A percentile compares a stretch with the other conserved stretches of the same genome.
These are phyloP conservation scores for Seriola aureovittata DNA, from an alignment of 2,113 vertebrate species.

Conservation along the genomic window DNA sequence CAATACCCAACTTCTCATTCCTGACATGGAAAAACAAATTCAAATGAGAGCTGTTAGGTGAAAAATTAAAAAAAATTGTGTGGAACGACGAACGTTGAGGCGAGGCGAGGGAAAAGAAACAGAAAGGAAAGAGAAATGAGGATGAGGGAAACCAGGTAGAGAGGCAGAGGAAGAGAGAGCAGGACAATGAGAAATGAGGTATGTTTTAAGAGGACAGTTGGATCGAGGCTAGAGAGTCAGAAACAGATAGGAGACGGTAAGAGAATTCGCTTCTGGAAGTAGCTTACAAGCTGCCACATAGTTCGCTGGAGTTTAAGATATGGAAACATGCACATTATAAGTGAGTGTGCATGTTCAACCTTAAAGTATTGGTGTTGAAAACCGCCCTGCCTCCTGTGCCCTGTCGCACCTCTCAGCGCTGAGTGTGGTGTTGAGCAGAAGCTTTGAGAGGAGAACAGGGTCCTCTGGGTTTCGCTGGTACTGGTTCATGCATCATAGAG, in stretches of 20 bases:
- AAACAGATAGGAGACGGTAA: neutral
- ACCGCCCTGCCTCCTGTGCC: neutral
- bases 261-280: conserved; percentile 11
- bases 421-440: conserved; percentile 15
- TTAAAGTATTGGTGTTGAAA: neutral
- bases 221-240: conserved; percentile 9
- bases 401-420: conserved; percentile 1
- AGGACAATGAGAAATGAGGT: conserved; percentile 47
- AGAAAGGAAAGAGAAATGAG: conserved; percentile 27
- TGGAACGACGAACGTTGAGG: neutral
- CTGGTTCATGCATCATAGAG: conserved; percentile 46
- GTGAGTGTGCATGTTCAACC: neutral
- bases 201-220: conserved; percentile 15
- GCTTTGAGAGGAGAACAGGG: conserved; percentile 17
- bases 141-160: conserved; percentile 13
- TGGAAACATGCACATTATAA: neutral
- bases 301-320: conserved; percentile 17
- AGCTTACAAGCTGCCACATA: conserved; percentile 21
- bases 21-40: conserved; percentile 47
- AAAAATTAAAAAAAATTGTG: conserved; percentile 20
- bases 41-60: conserved; percentile 28
- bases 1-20: conserved; percentile 39
- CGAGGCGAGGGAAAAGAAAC: neutral
- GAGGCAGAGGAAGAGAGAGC: conserved; percentile 20
- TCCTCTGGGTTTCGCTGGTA: conserved; percentile 26